Evolutionary conservation across 2,113 vertebrate genomes (phyloP), one percentile per base, ranked within the genome.

Genomic region (Cnemophilus loriae): DNA sequence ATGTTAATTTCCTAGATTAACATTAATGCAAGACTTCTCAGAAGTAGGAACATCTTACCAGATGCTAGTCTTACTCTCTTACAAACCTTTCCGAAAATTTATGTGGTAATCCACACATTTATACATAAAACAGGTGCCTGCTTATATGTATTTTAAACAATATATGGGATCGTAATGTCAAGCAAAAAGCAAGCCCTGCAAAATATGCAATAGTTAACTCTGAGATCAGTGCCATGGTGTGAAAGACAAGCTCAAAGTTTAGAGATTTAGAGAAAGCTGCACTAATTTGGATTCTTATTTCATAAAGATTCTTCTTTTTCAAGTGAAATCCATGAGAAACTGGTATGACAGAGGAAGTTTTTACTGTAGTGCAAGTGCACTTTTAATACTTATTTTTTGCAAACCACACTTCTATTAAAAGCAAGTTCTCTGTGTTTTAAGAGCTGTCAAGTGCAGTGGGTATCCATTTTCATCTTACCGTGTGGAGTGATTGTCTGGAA

Each of bases 401-500:
- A 77, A 55, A 84, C 80, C 3, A 37, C 7, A 11, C 3, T 63
- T 46, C 21, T 20, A 52, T 21, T 60, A 70, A 73, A 89, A 59
- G 7, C 8, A 56, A 81, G 24, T 68, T 59, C 14, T 52, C 30
- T 15, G 5, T 37, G 27, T 47, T 85, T 87, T 68, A 89, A 91
- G 74, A 88, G 79, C n/a, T 95, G 79, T 76, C 93, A 69, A 64
- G 55, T 27, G 59, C 47, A 49, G 20, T 20, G 44, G 16, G 41
- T 19, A 46, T 71, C 56, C 55, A 90, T 96, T 92, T 60, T 76
- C 39, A 94, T 84, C 99, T 99, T 98, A 99, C 99, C 99, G 3
- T 99, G 99, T 81, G 99, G 99, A 84, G 99, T 99, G 98, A 99
- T 99, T 97, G 99, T 99, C 98, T 99, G 99, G 85, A 98, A 96